These are phyloP conservation scores for Aspidiotus rigidus DNA, from an alignment of 2,888 invertebrate genomes.

Conservation along the genomic window DNA sequence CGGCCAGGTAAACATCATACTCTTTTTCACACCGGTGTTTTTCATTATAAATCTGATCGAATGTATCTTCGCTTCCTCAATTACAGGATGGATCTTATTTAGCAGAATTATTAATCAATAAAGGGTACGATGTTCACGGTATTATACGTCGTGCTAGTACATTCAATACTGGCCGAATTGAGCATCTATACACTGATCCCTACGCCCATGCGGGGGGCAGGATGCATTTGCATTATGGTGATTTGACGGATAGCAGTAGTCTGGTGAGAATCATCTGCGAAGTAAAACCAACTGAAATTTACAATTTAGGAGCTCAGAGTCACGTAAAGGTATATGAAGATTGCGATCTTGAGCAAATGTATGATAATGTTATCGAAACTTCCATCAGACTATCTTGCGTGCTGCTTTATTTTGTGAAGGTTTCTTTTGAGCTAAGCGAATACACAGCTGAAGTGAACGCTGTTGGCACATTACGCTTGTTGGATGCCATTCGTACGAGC, in stretches of 20 bases:
- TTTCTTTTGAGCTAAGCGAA: slow-evolving; percentile 95
- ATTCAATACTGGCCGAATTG: slow-evolving; percentile 92
- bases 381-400: not conserved
- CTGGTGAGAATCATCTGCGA: slow-evolving; percentile 73
- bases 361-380: slow-evolving; percentile 1
- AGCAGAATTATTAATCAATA: slow-evolving; percentile 82
- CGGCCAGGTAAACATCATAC: slow-evolving; percentile 69
- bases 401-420: slow-evolving; percentile 43
- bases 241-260: slow-evolving; percentile 95
- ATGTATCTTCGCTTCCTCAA: too few relatives aligned
- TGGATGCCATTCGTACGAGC: slow-evolving; percentile 86
- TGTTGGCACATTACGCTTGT: slow-evolving; percentile 78
- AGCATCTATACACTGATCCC: slow-evolving; percentile 89
- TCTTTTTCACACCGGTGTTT: slow-evolving; percentile 20
- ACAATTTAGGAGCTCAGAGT: slow-evolving; percentile 96
- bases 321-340: slow-evolving; percentile 78
- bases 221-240: slow-evolving; percentile 95
- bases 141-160: slow-evolving; percentile 88
- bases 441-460: slow-evolving; percentile 98
- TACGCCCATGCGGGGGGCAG: slow-evolving; percentile 75
- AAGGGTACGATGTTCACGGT: slow-evolving; percentile 93
- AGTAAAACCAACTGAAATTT: slow-evolving; percentile 83
- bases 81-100: slow-evolving; percentile 92
- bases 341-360: not conserved
- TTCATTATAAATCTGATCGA: too few relatives aligned